Evolutionary conservation across 2,888 invertebrate species (phyloP).

Genomic region (Crematogaster levior): DNA sequence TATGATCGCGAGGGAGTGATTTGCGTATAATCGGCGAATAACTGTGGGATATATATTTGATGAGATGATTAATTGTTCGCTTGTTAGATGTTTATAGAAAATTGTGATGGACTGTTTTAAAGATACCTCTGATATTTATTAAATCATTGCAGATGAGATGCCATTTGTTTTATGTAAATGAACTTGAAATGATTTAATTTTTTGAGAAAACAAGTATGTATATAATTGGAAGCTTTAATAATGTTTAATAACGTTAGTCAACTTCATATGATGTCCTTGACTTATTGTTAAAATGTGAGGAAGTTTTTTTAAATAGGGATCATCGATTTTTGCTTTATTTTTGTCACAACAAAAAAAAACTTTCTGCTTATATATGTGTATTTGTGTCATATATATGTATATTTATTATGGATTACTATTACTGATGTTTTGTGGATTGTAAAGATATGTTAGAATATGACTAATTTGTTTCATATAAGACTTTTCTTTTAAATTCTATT

Average conservation of each 20-base stretch:
- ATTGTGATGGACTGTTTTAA: conserved; percentile 8
- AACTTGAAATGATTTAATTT: conserved; percentile 5
- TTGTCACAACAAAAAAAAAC: not conserved
- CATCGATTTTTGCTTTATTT: not conserved
- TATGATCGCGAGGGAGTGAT: not conserved
- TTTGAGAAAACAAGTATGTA: conserved; percentile 9
- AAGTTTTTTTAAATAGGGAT: not conserved
- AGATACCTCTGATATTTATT: conserved; percentile 27
- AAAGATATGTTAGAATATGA: conserved; percentile 20
- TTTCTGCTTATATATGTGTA: not conserved
- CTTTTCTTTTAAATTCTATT: not conserved
- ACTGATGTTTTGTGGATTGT: not conserved
- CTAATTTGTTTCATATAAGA: not conserved
- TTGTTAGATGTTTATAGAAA: conserved; percentile 35
- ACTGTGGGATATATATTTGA: conserved; percentile 14
- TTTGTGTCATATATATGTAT: conserved; percentile 14
- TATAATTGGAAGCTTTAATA: not conserved
- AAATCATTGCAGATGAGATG: not conserved
- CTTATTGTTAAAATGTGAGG: conserved; percentile 2
- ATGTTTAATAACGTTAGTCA: not conserved
- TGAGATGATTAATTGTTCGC: conserved; percentile 22
- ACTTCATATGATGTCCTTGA: not conserved
- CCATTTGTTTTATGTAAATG: not conserved
- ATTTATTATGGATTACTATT: conserved; percentile 1
- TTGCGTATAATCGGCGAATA: not conserved